phyloP scores from a whole-genome alignment of 1,140 invertebrate species.

The Pararge aegeria region DNA sequence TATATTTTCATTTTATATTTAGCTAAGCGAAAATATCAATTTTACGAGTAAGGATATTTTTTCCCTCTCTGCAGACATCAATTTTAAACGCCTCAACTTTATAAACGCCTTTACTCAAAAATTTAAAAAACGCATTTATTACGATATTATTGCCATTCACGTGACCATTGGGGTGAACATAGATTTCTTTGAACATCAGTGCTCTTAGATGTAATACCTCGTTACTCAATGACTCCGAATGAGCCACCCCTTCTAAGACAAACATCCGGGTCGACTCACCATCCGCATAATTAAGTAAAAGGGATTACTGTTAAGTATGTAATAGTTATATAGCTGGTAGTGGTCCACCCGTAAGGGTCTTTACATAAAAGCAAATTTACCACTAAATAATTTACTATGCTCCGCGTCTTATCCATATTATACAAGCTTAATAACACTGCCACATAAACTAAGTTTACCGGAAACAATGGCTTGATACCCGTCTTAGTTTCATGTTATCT shows the following conservation, averaged over 20 bases:
- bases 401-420: slow-evolving; percentile 31
- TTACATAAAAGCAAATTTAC: slow-evolving; percentile 52
- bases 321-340: slow-evolving; percentile 53
- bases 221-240: no score
- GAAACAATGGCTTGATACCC: slow-evolving; percentile 20
- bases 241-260: slow-evolving; percentile 40
- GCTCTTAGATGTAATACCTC: no score
- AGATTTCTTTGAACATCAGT: no score
- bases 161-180: no score
- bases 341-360: slow-evolving; percentile 42
- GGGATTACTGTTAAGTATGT: slow-evolving; percentile 72
- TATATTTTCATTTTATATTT: no score
- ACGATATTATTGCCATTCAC: no score
- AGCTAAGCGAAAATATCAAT: no score
- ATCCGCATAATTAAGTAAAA: slow-evolving; percentile 72
- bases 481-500: slow-evolving; percentile 15
- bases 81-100: no score
- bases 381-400: slow-evolving; percentile 48
- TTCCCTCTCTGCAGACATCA: no score
- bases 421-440: slow-evolving; percentile 18
- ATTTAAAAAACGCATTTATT: no score
- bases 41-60: no score
- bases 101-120: no score
- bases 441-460: slow-evolving; percentile 17
- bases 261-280: slow-evolving; percentile 42